These are phyloP conservation scores for Sinocyclocheilus rhinocerous DNA, from an alignment of 2,113 vertebrate species.

Conservation along the genomic window DNA sequence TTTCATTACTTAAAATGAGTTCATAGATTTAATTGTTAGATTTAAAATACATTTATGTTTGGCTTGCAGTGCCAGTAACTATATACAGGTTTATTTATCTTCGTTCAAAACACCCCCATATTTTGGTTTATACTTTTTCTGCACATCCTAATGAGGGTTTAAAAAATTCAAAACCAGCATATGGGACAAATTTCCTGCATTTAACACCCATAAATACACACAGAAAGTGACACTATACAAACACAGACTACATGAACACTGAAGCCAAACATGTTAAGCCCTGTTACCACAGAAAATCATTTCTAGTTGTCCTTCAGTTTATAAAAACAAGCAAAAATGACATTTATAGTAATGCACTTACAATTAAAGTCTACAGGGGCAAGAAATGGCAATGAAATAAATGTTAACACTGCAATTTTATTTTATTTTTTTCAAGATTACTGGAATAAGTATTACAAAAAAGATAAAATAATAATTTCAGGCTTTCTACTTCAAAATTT, in stretches of 20 bases:
- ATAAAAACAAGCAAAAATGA: background rate
- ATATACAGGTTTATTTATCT: background rate
- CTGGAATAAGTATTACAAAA: too few species aligned
- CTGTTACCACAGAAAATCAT: slow-evolving; percentile 8
- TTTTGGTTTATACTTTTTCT: slow-evolving; percentile 11
- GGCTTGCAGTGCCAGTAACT: slow-evolving; percentile 20
- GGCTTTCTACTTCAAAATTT: too few species aligned
- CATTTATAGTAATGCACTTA: background rate
- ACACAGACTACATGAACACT: slow-evolving; percentile 53
- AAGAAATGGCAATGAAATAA: background rate
- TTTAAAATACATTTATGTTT: background rate
- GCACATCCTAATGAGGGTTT: background rate
- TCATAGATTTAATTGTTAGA: background rate
- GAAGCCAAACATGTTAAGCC: background rate
- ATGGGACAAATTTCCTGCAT: background rate
- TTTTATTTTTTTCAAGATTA: too few species aligned
- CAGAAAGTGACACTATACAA: slow-evolving; percentile 38
- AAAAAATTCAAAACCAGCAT: background rate
- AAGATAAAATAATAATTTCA: too few species aligned
- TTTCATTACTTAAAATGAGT: background rate
- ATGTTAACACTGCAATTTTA: background rate
- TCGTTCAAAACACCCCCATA: background rate
- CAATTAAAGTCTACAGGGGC: background rate
- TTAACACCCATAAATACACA: background rate
- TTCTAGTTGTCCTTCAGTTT: background rate